Evolutionary conservation across 2,113 vertebrate genomes (phyloP).

Genomic region (Verasper variegatus): DNA sequence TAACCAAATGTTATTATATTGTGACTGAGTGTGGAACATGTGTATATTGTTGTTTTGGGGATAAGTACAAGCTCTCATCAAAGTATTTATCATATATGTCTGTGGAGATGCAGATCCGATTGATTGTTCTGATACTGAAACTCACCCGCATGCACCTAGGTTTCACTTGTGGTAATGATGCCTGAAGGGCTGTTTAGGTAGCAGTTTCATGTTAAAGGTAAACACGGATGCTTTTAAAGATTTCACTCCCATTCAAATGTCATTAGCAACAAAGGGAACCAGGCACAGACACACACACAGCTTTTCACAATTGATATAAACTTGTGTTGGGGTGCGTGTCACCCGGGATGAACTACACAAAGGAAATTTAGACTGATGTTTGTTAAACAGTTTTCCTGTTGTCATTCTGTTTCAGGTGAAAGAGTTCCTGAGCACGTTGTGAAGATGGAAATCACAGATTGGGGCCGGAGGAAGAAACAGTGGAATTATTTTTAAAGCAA

Average conservation of each 20-base stretch:
- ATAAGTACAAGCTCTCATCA: too few relatives aligned
- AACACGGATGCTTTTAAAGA: slow-evolving; percentile 6
- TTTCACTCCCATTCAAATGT: background rate
- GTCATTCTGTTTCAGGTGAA: slow-evolving; percentile 71
- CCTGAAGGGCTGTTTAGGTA: slow-evolving; percentile 24
- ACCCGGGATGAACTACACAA: background rate
- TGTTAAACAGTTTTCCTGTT: background rate
- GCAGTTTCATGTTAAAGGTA: slow-evolving; percentile 53
- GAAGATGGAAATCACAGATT: background rate
- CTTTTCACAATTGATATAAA: background rate
- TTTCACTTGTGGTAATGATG: slow-evolving; percentile 19
- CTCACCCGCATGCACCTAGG: background rate
- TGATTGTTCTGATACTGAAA: background rate
- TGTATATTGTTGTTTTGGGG: too few relatives aligned
- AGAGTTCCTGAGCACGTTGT: slow-evolving; percentile 78
- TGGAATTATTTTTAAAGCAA: background rate
- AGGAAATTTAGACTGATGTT: background rate
- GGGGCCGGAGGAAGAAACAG: too few relatives aligned
- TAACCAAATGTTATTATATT: too few relatives aligned
- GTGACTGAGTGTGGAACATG: too few relatives aligned
- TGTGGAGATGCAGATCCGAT: background rate
- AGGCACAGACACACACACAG: background rate
- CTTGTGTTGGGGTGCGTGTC: background rate
- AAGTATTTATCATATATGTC: too few relatives aligned
- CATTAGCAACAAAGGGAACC: background rate